Evolutionary conservation across 2,797 vertebrate genomes (phyloP), one percentile per base, ranked within the genome.

Genomic region (Tangara arthus): DNA sequence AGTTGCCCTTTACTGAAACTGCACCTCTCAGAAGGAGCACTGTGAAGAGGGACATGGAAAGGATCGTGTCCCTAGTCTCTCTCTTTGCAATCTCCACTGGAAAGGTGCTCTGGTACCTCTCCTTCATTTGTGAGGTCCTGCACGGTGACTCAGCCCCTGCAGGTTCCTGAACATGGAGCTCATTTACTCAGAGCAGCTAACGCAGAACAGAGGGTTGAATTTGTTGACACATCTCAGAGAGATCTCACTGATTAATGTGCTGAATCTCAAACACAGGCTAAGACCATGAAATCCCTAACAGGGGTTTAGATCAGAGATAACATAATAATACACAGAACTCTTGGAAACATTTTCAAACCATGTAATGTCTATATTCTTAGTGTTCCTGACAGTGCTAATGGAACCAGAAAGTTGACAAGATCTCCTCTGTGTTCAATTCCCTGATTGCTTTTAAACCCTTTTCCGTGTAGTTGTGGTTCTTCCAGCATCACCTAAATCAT

Each of bases 231-330:
- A 87, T 97, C 95, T 96, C 89, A 28, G 89, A 84, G 94, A 96
- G 96, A 97, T 97, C 88, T 91, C 87, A 24, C 89, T 87, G 96
- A 97, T 97, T 96, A 96, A 96, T 93, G 93, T 92, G 94, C 97
- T 96, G 95, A 95, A 97, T 97, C 96, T 96, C 95, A 96, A 96
- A 95, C 93, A 96, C 80, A 55, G 83, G 79, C 96, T 97, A 94
- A 96, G 91, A 97, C 95, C 96, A 96, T 97, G 96, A 97, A 97
- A 97, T 96, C 96, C 94, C 69, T 96, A 96, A 96, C 96, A 96
- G 97, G 85, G 95, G 89, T 96, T 96, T 96, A 97, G 96, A 97
- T 97, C 81, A 94, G 90, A 95, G 95, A 97, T 97, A 97, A 42
- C 78, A 20, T 97, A 97, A 97, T 96, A 94, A 87, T 82, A 97